Conservation (phyloP, 2,113 vertebrate genomes). For the Vanacampus margaritifer region DNA sequence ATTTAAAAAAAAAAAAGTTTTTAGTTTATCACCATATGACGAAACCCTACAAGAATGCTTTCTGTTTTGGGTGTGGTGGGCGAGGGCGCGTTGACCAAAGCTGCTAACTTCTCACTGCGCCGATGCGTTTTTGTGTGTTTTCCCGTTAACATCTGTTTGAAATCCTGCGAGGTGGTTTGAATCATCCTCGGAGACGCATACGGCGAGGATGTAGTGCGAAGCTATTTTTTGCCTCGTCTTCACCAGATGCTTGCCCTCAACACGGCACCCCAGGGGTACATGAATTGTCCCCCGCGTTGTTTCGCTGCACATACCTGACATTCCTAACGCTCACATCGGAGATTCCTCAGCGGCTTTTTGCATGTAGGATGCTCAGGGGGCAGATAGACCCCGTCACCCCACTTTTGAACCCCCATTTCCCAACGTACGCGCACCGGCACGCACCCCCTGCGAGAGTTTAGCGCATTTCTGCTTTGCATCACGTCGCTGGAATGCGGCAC, state of each 20-base stretch:
- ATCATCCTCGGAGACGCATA: slow-evolving; percentile 41
- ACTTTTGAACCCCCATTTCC: slow-evolving; percentile 14
- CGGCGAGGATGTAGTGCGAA: slow-evolving; percentile 31
- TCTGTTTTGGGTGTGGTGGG: slow-evolving; percentile 13
- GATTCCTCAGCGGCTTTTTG: slow-evolving; percentile 36
- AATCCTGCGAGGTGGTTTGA: slow-evolving; percentile 39
- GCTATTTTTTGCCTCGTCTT: slow-evolving; percentile 54
- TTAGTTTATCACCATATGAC: not conserved
- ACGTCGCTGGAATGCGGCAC: slow-evolving; percentile 67
- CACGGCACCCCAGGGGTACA: slow-evolving; percentile 44
- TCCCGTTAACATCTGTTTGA: slow-evolving; percentile 53
- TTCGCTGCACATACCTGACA: slow-evolving; percentile 42
- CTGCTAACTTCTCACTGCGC: slow-evolving; percentile 29
- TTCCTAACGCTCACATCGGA: slow-evolving; percentile 52
- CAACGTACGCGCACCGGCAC: not conserved
- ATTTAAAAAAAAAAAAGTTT: too few species aligned
- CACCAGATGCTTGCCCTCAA: slow-evolving; percentile 50
- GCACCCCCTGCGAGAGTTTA: slow-evolving; percentile 70
- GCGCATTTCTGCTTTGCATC: slow-evolving; percentile 74
- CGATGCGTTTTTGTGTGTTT: slow-evolving; percentile 27
- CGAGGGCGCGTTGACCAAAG: too few species aligned
- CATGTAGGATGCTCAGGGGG: slow-evolving; percentile 32
- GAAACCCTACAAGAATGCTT: not conserved
- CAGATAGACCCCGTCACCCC: slow-evolving; percentile 30
- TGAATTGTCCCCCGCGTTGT: slow-evolving; percentile 50